Conservation (phyloP, 2,888 invertebrate species). For the Hesperia comma region DNA sequence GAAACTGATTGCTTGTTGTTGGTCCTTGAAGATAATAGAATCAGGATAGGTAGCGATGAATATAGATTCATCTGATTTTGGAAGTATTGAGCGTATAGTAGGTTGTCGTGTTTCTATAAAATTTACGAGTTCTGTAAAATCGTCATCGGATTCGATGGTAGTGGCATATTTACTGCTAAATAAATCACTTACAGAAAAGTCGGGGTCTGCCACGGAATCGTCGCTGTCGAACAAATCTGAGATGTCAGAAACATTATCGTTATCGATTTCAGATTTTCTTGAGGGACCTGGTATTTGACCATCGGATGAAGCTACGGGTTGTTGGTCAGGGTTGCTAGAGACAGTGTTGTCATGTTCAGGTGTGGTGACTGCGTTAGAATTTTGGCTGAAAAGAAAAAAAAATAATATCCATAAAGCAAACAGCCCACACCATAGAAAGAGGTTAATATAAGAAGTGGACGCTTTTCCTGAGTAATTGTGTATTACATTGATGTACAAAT, state of each 20-base stretch:
- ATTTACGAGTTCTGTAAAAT: conserved; percentile 15
- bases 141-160: conserved; percentile 15
- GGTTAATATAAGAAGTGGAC: conserved; percentile 20
- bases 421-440: conserved; percentile 21
- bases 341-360: conserved; percentile 7
- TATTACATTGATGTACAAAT: conserved; percentile 16
- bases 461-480: conserved; percentile 12
- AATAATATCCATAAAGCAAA: conserved; percentile 18
- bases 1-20: conserved; percentile 19
- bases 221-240: conserved; percentile 19
- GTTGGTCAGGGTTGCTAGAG: background rate
- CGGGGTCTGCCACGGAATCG: conserved; percentile 19
- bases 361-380: conserved; percentile 20
- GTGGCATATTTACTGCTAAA: conserved; percentile 18
- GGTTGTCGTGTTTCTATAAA: conserved; percentile 15
- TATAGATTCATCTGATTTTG: conserved; percentile 10
- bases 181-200: conserved; percentile 16
- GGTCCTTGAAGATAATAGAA: conserved; percentile 19
- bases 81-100: conserved; percentile 18
- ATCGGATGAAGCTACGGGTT: conserved; percentile 19
- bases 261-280: conserved; percentile 23
- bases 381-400: conserved; percentile 18
- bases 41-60: conserved; percentile 13
- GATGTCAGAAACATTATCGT: conserved; percentile 21
- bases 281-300: conserved; percentile 24